A percentile compares a stretch with the other conserved stretches of the same genome.
phyloP scores from a whole-genome alignment of 2,888 invertebrate species.

The Julus scandinavius region DNA sequence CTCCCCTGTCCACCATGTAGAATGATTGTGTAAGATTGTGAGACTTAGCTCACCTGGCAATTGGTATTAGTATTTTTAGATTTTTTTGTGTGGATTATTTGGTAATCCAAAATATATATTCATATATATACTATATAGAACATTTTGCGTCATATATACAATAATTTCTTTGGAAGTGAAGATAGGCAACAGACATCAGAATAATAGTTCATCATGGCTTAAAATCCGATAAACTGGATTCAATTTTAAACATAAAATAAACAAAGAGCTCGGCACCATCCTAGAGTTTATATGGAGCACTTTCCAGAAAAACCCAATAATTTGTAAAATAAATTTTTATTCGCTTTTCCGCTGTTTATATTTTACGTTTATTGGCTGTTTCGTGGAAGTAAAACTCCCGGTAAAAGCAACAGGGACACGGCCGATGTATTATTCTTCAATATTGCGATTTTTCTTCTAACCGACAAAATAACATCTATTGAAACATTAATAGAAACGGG shows the following conservation, averaged over 20 bases:
- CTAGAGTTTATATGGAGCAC: neutral
- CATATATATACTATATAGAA: too few relatives aligned
- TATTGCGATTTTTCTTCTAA: neutral
- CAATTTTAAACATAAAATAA: neutral
- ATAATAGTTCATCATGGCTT: too few relatives aligned
- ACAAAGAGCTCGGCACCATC: neutral
- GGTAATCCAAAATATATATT: too few relatives aligned
- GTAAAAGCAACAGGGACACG: neutral
- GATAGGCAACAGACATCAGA: too few relatives aligned
- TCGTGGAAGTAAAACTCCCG: neutral
- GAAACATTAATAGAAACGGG: slow-evolving; percentile 4
- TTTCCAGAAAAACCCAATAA: neutral
- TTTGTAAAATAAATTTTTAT: neutral
- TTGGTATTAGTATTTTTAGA: too few relatives aligned
- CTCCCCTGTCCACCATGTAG: too few relatives aligned
- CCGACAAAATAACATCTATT: neutral
- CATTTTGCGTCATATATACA: too few relatives aligned
- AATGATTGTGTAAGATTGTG: too few relatives aligned
- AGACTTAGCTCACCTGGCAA: too few relatives aligned
- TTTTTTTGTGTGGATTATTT: too few relatives aligned
- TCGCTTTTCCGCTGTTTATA: neutral
- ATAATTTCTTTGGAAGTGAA: too few relatives aligned
- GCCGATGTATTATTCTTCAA: slow-evolving; percentile 12
- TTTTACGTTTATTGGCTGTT: neutral
- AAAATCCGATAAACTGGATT: neutral